Evolutionary conservation across 2,888 invertebrate species (phyloP).

Genomic region (Allophyes oxyacanthae): DNA sequence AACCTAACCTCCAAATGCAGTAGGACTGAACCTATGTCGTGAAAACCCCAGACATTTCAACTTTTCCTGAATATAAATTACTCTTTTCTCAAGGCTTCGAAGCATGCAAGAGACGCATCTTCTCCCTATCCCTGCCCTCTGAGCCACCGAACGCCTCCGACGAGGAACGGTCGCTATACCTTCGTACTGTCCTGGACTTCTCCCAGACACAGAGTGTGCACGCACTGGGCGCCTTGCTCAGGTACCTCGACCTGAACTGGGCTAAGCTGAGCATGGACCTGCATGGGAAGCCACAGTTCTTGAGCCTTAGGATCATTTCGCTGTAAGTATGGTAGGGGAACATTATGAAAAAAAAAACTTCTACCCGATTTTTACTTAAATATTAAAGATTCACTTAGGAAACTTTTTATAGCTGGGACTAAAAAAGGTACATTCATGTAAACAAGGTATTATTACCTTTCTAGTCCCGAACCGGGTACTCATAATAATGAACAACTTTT

Average conservation of each 20-base stretch:
- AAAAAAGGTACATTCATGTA: too few relatives aligned
- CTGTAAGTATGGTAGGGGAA: conserved; percentile 85
- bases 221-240: conserved; percentile 92
- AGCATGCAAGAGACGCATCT: conserved; percentile 88
- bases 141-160: conserved; percentile 87
- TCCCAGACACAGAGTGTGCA: conserved; percentile 90
- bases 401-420: too few relatives aligned
- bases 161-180: conserved; percentile 88
- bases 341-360: too few relatives aligned
- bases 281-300: conserved; percentile 83
- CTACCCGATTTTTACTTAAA: too few relatives aligned
- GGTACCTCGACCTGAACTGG: conserved; percentile 92
- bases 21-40: too few relatives aligned
- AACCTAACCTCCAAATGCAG: too few relatives aligned
- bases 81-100: conserved; percentile 80
- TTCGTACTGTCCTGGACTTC: conserved; percentile 91
- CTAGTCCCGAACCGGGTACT: too few relatives aligned
- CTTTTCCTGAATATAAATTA: too few relatives aligned
- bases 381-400: too few relatives aligned
- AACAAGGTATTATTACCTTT: too few relatives aligned
- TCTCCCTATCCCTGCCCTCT: conserved; percentile 85
- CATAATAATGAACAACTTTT: too few relatives aligned
- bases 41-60: too few relatives aligned
- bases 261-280: conserved; percentile 84
- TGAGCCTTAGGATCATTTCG: conserved; percentile 89